These are phyloP conservation scores for Scolopax mira DNA, from an alignment of 2,113 vertebrate species.

Conservation along the genomic window DNA sequence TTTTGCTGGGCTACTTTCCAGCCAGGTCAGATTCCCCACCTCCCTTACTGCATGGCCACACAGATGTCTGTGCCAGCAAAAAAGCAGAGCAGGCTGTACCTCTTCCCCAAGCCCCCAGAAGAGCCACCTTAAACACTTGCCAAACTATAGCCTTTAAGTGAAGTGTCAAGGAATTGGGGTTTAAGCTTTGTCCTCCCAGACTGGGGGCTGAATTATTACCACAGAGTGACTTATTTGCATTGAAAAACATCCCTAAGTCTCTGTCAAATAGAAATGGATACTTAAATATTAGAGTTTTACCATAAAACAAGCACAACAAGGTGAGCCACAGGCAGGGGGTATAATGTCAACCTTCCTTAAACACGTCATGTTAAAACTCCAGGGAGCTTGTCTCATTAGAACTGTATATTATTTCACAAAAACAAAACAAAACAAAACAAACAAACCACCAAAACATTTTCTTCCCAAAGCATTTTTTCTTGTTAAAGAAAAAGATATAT, in stretches of 20 bases:
- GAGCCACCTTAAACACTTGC: neutral
- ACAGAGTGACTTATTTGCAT: neutral
- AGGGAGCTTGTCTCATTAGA: constrained; percentile 32
- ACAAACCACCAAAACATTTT: neutral
- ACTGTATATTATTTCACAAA: neutral
- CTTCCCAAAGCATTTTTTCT: constrained; percentile 3
- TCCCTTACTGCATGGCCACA: neutral
- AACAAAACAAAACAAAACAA: neutral
- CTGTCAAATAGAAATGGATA: constrained; percentile 1
- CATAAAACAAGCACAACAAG: constrained; percentile 14
- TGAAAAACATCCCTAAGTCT: neutral
- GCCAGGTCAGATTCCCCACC: neutral
- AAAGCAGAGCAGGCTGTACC: neutral
- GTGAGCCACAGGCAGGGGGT: neutral
- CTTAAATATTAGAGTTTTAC: neutral
- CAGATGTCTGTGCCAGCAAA: neutral
- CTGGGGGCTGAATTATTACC: neutral
- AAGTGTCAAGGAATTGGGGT: neutral
- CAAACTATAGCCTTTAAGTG: neutral
- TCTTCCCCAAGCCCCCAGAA: neutral
- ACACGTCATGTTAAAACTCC: neutral
- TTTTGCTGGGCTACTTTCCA: neutral
- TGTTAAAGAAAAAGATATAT: constrained; percentile 1
- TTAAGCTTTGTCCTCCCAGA: neutral
- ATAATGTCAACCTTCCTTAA: constrained; percentile 17